Evolutionary conservation across 2,113 vertebrate species (phyloP).

Genomic region (Ptilonorhynchus violaceus): DNA sequence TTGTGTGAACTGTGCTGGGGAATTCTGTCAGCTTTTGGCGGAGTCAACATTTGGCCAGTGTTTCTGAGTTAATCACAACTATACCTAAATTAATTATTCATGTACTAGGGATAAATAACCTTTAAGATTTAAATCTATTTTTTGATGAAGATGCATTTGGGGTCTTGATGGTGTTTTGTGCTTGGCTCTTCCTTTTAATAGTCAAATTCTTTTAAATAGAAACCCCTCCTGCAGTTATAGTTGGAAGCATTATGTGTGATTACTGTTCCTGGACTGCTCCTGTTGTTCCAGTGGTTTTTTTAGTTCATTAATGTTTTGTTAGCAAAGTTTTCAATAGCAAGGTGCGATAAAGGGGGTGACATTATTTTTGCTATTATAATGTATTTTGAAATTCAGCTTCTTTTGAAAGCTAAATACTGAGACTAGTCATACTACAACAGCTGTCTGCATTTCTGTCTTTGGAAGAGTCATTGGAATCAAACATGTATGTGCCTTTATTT

Average conservation of each 20-base stretch:
- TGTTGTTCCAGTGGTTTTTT: neutral
- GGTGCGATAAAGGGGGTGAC: neutral
- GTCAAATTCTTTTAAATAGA: neutral
- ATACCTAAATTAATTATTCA: neutral
- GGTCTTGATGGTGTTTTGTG: neutral
- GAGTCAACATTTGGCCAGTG: neutral
- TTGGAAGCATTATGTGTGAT: neutral
- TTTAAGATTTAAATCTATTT: neutral
- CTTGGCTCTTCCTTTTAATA: neutral
- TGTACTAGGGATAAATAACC: neutral
- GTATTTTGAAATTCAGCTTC: neutral
- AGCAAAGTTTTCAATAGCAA: neutral
- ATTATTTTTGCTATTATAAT: neutral
- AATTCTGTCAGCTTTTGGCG: neutral
- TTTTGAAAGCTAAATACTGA: neutral
- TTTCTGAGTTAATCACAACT: neutral
- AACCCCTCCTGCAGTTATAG: neutral
- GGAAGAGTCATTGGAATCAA: neutral
- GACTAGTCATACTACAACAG: neutral
- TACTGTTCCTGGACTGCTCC: neutral
- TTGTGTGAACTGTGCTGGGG: neutral
- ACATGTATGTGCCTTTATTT: neutral
- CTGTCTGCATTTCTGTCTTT: neutral
- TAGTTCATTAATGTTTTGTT: neutral
- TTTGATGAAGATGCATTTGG: neutral